Conservation (phyloP, 2,113 vertebrate genomes). For the Chloropsis cyanopogon region DNA sequence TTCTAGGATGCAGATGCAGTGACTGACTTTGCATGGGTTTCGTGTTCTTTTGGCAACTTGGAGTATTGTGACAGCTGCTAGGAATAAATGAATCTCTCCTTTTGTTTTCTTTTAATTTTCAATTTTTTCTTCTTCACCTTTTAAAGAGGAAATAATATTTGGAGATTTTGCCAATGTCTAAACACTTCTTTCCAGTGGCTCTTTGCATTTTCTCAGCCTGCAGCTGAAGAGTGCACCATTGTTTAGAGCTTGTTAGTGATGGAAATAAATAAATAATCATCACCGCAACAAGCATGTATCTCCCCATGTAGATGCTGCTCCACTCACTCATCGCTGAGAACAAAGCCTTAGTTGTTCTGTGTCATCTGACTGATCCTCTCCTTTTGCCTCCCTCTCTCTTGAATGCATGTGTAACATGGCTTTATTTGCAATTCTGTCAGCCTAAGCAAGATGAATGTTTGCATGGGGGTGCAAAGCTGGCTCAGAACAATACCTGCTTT, state of each 20-base stretch:
- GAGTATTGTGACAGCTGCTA: not conserved
- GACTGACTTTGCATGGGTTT: not conserved
- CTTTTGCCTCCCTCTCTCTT: not conserved
- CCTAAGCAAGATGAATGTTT: constrained; percentile 29
- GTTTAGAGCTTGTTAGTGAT: not conserved
- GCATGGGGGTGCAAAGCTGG: not conserved
- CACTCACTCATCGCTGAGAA: not conserved
- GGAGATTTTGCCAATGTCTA: not conserved
- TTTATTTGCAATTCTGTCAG: not conserved
- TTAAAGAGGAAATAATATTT: not conserved
- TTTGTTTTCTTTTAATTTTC: not conserved
- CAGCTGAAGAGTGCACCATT: not conserved
- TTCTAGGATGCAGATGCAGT: not conserved
- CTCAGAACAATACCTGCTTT: constrained; percentile 22
- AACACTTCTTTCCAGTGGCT: not conserved
- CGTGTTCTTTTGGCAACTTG: not conserved
- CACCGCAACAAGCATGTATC: not conserved
- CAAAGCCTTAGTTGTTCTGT: constrained; percentile 31
- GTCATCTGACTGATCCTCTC: not conserved
- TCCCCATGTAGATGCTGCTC: not conserved
- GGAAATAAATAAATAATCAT: constrained; percentile 15
- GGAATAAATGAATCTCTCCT: not conserved
- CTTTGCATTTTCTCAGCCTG: not conserved
- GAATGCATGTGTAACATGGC: not conserved
- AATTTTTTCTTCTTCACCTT: not conserved